Conservation (phyloP, 2,797 vertebrate species). For the Philypnodon macrostomus region DNA sequence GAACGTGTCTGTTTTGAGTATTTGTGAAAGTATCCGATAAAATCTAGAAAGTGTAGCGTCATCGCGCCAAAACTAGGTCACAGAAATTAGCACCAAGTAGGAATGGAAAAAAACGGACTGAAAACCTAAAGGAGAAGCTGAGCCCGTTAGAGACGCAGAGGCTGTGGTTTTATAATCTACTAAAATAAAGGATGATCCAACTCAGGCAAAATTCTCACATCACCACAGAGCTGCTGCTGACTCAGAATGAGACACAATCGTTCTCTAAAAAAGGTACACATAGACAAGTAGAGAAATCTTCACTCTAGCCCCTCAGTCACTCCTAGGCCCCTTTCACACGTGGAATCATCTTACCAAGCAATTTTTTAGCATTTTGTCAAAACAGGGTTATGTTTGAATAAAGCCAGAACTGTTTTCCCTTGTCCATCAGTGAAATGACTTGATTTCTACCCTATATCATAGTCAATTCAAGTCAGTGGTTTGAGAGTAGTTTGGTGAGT, state of each 20-base stretch:
- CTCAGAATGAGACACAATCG: conserved; percentile 40
- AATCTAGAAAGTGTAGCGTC: background rate
- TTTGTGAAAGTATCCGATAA: conserved; percentile 7
- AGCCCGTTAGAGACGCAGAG: background rate
- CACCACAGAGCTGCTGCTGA: conserved; percentile 42
- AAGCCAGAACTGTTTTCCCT: too few species aligned
- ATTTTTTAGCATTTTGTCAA: too few species aligned
- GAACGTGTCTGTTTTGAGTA: conserved; percentile 1
- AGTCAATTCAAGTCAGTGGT: too few species aligned
- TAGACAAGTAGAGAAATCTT: conserved; percentile 18
- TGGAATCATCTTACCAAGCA: too few species aligned
- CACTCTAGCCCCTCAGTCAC: conserved; percentile 21
- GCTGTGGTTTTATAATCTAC: too few species aligned
- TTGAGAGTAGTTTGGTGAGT: too few species aligned
- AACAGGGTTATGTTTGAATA: too few species aligned
- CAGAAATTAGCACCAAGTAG: background rate
- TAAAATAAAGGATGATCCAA: too few species aligned
- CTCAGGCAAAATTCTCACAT: conserved; percentile 20
- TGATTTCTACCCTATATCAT: too few species aligned
- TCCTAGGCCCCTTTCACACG: conserved; percentile 13
- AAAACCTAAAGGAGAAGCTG: conserved; percentile 1
- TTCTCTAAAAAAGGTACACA: conserved; percentile 8
- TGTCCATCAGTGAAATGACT: too few species aligned
- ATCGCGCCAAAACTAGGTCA: background rate
- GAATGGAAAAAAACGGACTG: background rate